Base-by-base conservation (phyloP, 2,797 vertebrate genomes). In the Crax fasciolata region DNA sequence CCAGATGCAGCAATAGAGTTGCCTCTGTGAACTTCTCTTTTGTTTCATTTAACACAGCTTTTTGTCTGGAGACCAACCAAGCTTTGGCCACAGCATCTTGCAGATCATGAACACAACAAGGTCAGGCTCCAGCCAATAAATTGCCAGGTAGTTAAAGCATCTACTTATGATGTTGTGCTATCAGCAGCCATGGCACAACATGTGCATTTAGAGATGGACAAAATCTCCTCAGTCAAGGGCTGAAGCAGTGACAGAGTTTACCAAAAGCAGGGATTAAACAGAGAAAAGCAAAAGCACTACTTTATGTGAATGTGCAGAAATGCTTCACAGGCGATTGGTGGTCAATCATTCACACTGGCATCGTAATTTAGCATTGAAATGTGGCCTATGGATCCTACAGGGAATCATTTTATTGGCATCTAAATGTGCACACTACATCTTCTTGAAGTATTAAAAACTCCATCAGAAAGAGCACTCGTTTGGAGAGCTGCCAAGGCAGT, bases 381-480 rank as follows among this genome's bases (percentile, higher is more conserved):
- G 70, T n/a, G 54, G 59, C 55, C 74, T 49, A 17, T 73, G 55
- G 77, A 84, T 73, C 77, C 83, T 30, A 52, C 21, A 35, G 74
- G 74, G 93, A 94, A 88, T 81, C 21, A 66, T 84, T 90, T 95
- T 59, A 82, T 86, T 93, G 91, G 83, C 77, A 87, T 76, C 80
- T 93, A 91, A 95, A 87, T n/a, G 79, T 4, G 6, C 63, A 25
- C n/a, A 52, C 71, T 95, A 57, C 39, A 28, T 94, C 93, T 93
- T 95, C 80, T 61, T 88, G 93, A 96, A 82, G 90, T 89, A 84
- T 88, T 93, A 94, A 91, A 80, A 95, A 57, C 71, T 84, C 80
- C 62, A 76, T 70, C 90, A 93, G 67, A 70, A 90, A 90, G 82
- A 66, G 71, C 91, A 73, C 48, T 84, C 17, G 11, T 70, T 49